Conservation (phyloP, 1,140 invertebrate species). For the Gryllus bimaculatus region DNA sequence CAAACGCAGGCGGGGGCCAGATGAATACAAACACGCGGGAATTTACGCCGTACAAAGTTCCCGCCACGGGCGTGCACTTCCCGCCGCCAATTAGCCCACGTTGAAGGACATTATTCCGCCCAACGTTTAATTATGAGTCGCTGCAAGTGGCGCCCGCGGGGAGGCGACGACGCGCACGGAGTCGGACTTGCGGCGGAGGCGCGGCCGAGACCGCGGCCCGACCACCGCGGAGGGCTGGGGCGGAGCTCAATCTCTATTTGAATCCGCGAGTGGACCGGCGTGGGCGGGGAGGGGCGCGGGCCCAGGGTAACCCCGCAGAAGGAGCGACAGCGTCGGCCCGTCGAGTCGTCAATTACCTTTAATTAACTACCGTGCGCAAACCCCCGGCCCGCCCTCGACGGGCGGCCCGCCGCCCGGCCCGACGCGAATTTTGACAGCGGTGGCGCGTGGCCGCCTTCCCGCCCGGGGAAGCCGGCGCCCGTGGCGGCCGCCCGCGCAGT, state of each 20-base stretch:
- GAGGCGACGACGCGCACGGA: no score
- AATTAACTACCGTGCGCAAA: not conserved
- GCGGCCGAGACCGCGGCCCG: no score
- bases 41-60: not conserved
- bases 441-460: no score
- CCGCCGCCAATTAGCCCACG: not conserved
- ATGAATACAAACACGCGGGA: not conserved
- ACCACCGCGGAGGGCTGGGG: not conserved
- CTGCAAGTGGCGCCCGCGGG: not conserved
- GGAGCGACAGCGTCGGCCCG: not conserved
- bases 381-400: no score
- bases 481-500: no score
- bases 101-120: not conserved
- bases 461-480: no score
- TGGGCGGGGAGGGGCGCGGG: no score
- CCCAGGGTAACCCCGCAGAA: not conserved
- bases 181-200: no score
- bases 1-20: not conserved
- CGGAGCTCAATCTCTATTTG: not conserved
- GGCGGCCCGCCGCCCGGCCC: no score
- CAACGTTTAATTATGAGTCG: slow-evolving; percentile 1
- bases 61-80: not conserved
- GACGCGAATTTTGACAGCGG: no score
- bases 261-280: not conserved
- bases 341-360: not conserved